Conservation (phyloP, 2,888 invertebrate species). For the Agrochola lychnidis region DNA sequence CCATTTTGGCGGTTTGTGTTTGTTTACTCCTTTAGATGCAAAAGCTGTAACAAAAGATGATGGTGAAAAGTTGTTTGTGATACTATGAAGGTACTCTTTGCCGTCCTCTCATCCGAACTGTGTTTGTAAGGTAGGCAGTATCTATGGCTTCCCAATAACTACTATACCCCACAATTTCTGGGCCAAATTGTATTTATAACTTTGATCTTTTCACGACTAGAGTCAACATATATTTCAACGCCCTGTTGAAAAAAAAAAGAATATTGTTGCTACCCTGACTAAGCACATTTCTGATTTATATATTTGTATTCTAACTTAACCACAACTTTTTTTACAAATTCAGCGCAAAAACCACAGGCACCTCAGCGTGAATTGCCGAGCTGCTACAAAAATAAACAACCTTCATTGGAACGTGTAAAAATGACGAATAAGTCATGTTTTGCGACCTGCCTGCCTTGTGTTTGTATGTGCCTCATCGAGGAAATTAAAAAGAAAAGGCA, state of each 20-base stretch:
- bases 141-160: neutral
- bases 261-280: neutral
- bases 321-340: conserved; percentile 18
- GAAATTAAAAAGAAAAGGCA: conserved; percentile 51
- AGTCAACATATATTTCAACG: neutral
- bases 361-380: neutral
- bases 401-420: conserved; percentile 38
- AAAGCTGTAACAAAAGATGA: conserved; percentile 74
- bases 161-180: neutral
- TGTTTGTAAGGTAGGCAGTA: conserved; percentile 4
- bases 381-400: conserved; percentile 39
- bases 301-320: conserved; percentile 9
- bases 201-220: neutral
- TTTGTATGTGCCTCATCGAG: conserved; percentile 45
- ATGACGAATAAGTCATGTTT: conserved; percentile 43
- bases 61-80: conserved; percentile 8
- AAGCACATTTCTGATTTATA: conserved; percentile 12
- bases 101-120: neutral
- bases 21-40: conserved; percentile 82
- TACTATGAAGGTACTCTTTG: neutral
- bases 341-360: conserved; percentile 1
- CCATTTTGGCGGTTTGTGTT: conserved; percentile 95
- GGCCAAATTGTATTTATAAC: neutral
- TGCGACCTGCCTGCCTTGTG: conserved; percentile 42
- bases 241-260: conserved; percentile 13